These are phyloP conservation scores for Gnathonemus echidnorhynchus DNA, from an alignment of 2,113 vertebrate genomes.

Conservation along the genomic window DNA sequence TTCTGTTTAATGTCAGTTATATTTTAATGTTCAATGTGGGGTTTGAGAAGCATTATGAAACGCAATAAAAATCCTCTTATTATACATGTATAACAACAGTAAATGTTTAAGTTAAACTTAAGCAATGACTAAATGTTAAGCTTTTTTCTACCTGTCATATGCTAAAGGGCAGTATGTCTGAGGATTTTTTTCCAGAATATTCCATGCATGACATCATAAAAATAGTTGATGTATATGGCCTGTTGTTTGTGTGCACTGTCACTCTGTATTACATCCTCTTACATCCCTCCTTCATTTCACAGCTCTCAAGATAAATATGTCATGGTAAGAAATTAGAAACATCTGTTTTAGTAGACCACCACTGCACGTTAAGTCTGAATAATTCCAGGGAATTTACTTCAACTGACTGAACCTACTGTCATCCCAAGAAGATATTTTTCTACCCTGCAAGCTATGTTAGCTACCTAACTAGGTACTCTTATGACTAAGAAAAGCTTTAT, in stretches of 20 bases:
- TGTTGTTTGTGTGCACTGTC: neutral
- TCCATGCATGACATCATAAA: neutral
- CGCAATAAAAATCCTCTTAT: neutral
- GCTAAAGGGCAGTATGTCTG: neutral
- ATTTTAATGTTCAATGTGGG: neutral
- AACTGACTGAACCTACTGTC: neutral
- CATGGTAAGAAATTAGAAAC: neutral
- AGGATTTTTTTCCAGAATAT: neutral
- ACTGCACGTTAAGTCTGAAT: neutral
- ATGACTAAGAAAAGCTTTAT: neutral
- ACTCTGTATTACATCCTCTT: neutral
- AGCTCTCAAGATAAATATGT: neutral
- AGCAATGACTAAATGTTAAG: neutral
- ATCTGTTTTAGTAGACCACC: neutral
- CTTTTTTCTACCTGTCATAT: neutral
- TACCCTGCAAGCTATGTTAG: neutral
- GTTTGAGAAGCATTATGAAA: neutral
- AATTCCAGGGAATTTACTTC: neutral
- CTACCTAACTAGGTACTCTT: neutral
- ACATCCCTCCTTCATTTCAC: neutral
- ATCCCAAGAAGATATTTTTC: neutral
- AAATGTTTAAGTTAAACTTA: neutral
- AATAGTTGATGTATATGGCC: neutral
- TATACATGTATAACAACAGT: neutral
- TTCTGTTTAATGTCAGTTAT: neutral